These are phyloP conservation scores for Euclidia mi DNA, from an alignment of 2,888 invertebrate genomes.

Conservation along the genomic window DNA sequence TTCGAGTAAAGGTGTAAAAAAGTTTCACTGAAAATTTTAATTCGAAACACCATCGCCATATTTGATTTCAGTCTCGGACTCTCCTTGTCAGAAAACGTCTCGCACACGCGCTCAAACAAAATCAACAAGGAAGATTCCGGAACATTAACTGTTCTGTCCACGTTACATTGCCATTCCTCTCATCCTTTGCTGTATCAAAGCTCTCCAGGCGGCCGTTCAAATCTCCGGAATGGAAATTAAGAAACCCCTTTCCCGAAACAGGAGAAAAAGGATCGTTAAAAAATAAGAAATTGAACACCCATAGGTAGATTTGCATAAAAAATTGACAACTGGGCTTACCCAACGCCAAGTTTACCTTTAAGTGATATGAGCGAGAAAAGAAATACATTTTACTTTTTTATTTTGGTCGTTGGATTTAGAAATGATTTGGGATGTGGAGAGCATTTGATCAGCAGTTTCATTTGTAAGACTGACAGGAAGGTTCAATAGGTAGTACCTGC, in stretches of 20 bases:
- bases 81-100: not conserved
- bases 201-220: slow-evolving; percentile 53
- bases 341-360: slow-evolving; percentile 47
- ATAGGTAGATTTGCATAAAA: slow-evolving; percentile 77
- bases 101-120: slow-evolving; percentile 19
- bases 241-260: slow-evolving; percentile 60
- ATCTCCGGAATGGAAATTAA: slow-evolving; percentile 73
- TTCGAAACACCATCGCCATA: not conserved
- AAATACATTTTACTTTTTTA: slow-evolving; percentile 47
- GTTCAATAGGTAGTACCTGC: slow-evolving; percentile 3
- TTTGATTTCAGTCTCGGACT: not conserved
- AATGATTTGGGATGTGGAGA: slow-evolving; percentile 42
- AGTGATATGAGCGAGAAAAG: slow-evolving; percentile 44
- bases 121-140: slow-evolving; percentile 30
- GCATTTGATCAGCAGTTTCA: slow-evolving; percentile 13
- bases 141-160: slow-evolving; percentile 17
- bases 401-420: slow-evolving; percentile 36
- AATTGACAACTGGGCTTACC: slow-evolving; percentile 70
- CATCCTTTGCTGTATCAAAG: slow-evolving; percentile 35
- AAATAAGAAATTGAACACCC: slow-evolving; percentile 75
- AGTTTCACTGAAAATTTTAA: too few relatives aligned
- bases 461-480: slow-evolving; percentile 8
- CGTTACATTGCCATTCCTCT: slow-evolving; percentile 32
- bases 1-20: too few relatives aligned
- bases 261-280: slow-evolving; percentile 49